These are phyloP conservation scores for Tipula helvola DNA, from an alignment of 2,888 invertebrate species.

Conservation along the genomic window DNA sequence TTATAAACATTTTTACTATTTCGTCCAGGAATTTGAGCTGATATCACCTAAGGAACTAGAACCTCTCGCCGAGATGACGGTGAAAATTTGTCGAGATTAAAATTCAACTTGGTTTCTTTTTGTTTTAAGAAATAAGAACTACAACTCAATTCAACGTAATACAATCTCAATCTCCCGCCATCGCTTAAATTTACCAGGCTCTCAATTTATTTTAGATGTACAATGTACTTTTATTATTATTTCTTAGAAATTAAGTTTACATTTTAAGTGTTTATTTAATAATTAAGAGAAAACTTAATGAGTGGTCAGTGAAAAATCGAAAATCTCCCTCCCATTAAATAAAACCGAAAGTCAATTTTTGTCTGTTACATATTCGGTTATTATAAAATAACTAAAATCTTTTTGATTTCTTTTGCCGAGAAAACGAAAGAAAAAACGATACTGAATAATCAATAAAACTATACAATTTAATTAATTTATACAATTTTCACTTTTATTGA, in stretches of 20 bases:
- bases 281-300: not conserved
- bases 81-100: slow-evolving; percentile 51
- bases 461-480: not conserved
- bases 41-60: slow-evolving; percentile 74
- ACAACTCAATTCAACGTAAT: not conserved
- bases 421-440: not conserved
- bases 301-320: not conserved
- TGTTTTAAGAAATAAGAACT: not conserved
- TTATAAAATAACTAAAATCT: not conserved
- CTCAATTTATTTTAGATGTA: not conserved
- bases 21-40: slow-evolving; percentile 75
- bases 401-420: not conserved
- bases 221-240: not conserved
- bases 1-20: slow-evolving; percentile 90
- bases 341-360: not conserved
- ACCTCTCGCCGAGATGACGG: slow-evolving; percentile 66
- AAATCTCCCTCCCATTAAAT: not conserved
- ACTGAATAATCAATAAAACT: not conserved
- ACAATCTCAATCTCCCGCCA: not conserved
- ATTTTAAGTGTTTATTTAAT: not conserved
- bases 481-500: not conserved
- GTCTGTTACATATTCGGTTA: not conserved
- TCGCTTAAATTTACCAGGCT: not conserved
- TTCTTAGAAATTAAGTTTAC: not conserved
- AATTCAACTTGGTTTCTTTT: not conserved